phyloP scores from a whole-genome alignment of 23 tunicate genomes.

The Diplosoma virens region DNA sequence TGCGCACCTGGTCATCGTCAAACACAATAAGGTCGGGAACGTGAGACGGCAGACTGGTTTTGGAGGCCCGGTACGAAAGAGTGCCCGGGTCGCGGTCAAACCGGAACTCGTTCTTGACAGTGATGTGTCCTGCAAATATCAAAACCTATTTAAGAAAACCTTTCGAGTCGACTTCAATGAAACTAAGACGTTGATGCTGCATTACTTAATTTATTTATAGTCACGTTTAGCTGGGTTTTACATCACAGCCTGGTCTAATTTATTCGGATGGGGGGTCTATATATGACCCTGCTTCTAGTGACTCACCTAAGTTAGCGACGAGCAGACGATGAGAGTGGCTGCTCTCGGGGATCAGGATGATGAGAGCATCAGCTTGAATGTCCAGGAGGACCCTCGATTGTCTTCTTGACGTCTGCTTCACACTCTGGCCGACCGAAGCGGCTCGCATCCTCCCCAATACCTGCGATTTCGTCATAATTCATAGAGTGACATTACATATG shows the following conservation, averaged over 20 bases:
- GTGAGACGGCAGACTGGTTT: not conserved
- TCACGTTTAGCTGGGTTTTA: too few species aligned
- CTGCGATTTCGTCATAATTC: too few species aligned
- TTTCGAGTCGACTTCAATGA: too few species aligned
- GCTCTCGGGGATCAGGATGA: conserved; percentile 87
- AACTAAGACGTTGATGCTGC: too few species aligned
- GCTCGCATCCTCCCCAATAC: conserved; percentile 87
- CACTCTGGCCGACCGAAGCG: conserved; percentile 91
- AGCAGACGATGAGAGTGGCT: conserved; percentile 66
- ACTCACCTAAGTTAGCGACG: conserved; percentile 84
- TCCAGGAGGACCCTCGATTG: conserved; percentile 71
- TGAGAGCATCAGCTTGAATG: conserved; percentile 70
- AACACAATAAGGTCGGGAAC: too few species aligned
- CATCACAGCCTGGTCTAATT: too few species aligned
- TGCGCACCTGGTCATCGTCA: too few species aligned
- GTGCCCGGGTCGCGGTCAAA: conserved; percentile 64
- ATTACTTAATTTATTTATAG: too few species aligned
- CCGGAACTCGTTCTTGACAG: conserved; percentile 56
- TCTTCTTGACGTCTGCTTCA: conserved; percentile 55
- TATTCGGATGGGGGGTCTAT: too few species aligned
- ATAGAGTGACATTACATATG: too few species aligned
- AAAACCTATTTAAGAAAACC: too few species aligned
- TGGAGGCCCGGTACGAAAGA: conserved; percentile 3
- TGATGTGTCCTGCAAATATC: conserved; percentile 38
- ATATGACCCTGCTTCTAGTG: too few species aligned